Base-by-base conservation (phyloP, 1,140 invertebrate species). In the Hermetia illucens region DNA sequence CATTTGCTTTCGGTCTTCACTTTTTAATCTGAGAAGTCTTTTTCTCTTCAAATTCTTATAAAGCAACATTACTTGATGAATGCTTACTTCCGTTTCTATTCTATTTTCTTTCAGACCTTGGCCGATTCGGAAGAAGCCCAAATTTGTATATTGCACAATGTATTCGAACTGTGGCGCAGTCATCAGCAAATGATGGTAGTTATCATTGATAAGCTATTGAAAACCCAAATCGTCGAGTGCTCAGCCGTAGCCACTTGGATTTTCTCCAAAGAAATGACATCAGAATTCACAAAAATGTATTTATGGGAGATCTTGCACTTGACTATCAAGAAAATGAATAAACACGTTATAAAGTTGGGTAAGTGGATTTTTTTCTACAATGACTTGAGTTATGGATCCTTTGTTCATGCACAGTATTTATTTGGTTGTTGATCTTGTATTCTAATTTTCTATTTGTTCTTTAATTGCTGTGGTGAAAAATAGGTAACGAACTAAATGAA, bases 101-200 rank as follows among this genome's bases (percentile, higher is more conserved):
- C 38, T 40, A 39, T 42, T 22, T 19, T 42, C 48, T 55, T 56
- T 1, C 44, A 84, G 79, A 78, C 80, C 10, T 63, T 98, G 36
- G 86, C 83, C 2, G 87, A 91, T 55, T 83, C 82, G 1, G 92
- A 98, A 62, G 93, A 97, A 61, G 89, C 88, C 0, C 94, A 99
- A 55, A 85, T 96, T 27, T 90, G 86, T 55, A 79, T 98, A 33
- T 65, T 99, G 33, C 75, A 84, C 45, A 92, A 92, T 58, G 79
- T 96, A 53, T 94, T 82, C 66, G 88, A 93, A 49, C 68, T 96
- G 1, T 98, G 94, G 94, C 76, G 77, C 46, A 75, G 82, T 46
- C 91, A 98, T 65, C 84, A 90, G 50, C 94, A 96, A 70, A 95
- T 98, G 89, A 81, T 98, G 71, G 79, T 82, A 24, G 88, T 98